These are phyloP conservation scores for Uloborus diversus DNA, from an alignment of 1,140 invertebrate species.

Conservation along the genomic window DNA sequence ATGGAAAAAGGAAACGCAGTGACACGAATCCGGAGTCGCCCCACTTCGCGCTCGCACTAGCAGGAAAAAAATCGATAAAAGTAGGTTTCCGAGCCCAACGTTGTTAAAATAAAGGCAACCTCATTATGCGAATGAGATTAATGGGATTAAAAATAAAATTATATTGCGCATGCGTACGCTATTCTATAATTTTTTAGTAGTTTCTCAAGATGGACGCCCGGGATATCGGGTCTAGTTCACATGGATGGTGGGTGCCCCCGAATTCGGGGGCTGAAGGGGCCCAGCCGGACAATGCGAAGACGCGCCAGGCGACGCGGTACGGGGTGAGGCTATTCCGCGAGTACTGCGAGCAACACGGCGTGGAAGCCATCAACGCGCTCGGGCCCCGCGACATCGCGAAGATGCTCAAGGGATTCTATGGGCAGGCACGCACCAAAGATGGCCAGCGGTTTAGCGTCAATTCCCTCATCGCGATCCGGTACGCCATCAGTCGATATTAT, in stretches of 20 bases:
- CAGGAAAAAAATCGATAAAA: constrained; percentile 57
- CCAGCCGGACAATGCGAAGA: constrained; percentile 57
- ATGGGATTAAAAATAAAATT: constrained; percentile 57
- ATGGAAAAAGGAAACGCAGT: neutral
- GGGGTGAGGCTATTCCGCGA: constrained; percentile 57
- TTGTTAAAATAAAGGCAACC: constrained; percentile 54
- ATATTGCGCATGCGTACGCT: constrained; percentile 56
- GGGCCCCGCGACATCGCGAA: constrained; percentile 53
- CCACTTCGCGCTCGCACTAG: constrained; percentile 13
- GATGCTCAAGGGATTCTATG: constrained; percentile 57
- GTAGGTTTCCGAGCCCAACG: constrained; percentile 50
- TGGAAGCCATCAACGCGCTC: constrained; percentile 53
- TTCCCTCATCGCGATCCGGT: constrained; percentile 58
- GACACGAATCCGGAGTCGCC: constrained; percentile 23
- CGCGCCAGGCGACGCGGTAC: constrained; percentile 56
- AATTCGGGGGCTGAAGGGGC: constrained; percentile 10
- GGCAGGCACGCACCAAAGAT: constrained; percentile 57
- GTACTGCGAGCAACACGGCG: constrained; percentile 54
- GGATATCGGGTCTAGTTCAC: constrained; percentile 47
- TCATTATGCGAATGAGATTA: constrained; percentile 57
- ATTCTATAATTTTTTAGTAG: constrained; percentile 57
- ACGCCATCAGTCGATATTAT: constrained; percentile 58
- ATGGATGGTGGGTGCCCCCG: too few species aligned
- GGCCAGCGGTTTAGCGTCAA: constrained; percentile 58
- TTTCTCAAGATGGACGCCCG: constrained; percentile 56